Evolutionary conservation across 1,140 invertebrate species (phyloP), one percentile per base, ranked within the genome.

Genomic region (Helicoverpa armigera): DNA sequence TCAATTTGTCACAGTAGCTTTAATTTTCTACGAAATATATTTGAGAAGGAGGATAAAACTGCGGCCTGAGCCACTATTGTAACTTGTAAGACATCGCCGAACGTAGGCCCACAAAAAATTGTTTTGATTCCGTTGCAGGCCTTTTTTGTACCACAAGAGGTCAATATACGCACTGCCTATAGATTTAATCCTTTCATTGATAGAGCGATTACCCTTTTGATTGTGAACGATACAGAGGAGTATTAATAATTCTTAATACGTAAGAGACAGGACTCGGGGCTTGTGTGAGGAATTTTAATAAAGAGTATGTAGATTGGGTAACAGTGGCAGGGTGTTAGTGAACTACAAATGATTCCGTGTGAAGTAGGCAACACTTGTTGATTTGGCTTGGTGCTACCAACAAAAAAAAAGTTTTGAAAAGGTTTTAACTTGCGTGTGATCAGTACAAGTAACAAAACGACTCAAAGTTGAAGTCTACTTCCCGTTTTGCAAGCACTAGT

Each of bases 61-160:
- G 11, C 11, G 35, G 35, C 9, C 35, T 14, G 29, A 56, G 54
- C 3, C 58, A 14, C 29, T 13, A 61, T 12, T 13, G 23, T 23
- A 23, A n/a, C 11, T 43, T 23, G 53, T 54, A 54, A 1, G 29
- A 9, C 4, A 29, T 29, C 56, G 9, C 12, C 29, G 14, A 16
- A 13, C 53, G 12, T 61, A 63, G 35, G 35, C 60, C 29, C 29
- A 43, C 51, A 80, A 80, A 80, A 74, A 80, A 74, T 18, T 80
- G 70, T 65, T 79, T 80, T 74, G 58, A 58, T 74, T 35, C 50
- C n/a, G 54, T 80, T 14, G n/a, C 72, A 61, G 69, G 35, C 54
- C 54, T 74, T 74, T 74, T 74, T 74, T 74, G 31, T 74, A 60
- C 35, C 51, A 23, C 18, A 16, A 18, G 54, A 61, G 72, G 72